Percentiles rank a stretch among this genome's conserved stretches.
These are phyloP conservation scores for Diplodus puntazzo DNA, from an alignment of 2,797 vertebrate species.

Conservation along the genomic window DNA sequence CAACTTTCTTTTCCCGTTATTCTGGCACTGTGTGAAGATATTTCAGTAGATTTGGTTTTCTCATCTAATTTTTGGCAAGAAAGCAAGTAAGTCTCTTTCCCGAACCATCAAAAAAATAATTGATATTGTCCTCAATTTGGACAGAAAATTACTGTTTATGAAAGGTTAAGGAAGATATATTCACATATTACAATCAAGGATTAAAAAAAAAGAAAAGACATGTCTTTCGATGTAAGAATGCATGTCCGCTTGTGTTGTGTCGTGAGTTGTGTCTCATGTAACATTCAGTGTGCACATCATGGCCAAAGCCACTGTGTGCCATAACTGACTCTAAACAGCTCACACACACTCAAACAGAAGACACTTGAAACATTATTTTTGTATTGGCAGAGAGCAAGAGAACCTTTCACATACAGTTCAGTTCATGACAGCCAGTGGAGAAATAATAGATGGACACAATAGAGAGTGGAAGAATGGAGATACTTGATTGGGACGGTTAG, in stretches of 20 bases:
- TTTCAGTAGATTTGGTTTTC: not conserved
- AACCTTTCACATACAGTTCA: not conserved
- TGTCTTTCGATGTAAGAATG: conserved; percentile 5
- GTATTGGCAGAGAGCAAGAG: conserved; percentile 2
- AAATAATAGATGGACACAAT: conserved; percentile 14
- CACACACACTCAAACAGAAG: conserved; percentile 17
- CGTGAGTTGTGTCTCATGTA: conserved; percentile 63
- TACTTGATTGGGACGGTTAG: not conserved
- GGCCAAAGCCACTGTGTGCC: conserved; percentile 49
- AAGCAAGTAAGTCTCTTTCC: not conserved
- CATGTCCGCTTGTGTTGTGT: conserved; percentile 58
- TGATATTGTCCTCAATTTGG: not conserved
- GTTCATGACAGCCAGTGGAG: not conserved
- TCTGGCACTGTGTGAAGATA: no score
- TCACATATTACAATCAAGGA: conserved; percentile 7
- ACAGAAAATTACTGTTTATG: not conserved
- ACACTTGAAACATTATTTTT: conserved; percentile 15
- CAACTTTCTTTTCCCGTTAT: no score
- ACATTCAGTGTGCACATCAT: conserved; percentile 57
- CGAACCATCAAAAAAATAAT: not conserved
- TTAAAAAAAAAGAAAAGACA: not conserved
- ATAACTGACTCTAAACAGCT: conserved; percentile 29
- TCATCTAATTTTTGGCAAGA: not conserved
- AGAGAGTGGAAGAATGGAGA: not conserved
- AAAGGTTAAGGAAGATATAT: not conserved